phyloP scores from a whole-genome alignment of 2,113 vertebrate species.

The Lepisosteus osseus region DNA sequence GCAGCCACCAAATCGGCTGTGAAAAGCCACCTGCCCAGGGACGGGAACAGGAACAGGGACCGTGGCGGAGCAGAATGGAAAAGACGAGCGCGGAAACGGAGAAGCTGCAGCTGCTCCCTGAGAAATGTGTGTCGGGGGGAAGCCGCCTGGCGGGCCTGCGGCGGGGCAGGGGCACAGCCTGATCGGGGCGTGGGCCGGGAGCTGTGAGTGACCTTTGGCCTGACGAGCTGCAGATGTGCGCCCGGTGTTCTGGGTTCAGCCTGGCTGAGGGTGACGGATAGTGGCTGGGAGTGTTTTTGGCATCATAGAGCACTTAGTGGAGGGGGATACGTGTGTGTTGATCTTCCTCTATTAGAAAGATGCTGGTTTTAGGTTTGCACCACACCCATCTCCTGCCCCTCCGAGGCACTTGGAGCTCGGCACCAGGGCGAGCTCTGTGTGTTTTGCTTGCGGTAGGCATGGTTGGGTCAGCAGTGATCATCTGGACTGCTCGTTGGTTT shows the following conservation, averaged over 20 bases:
- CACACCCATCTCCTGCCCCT: not conserved
- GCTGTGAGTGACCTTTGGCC: slow-evolving; percentile 2
- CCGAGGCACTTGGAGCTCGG: not conserved
- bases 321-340: not conserved
- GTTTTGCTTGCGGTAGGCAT: no score
- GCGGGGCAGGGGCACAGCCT: no score
- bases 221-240: slow-evolving; percentile 16
- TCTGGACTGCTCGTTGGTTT: no score
- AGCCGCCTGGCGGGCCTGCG: no score
- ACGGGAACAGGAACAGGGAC: slow-evolving; percentile 4
- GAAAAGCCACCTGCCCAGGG: slow-evolving; percentile 5
- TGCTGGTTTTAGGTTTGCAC: not conserved
- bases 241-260: not conserved
- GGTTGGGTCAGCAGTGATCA: no score
- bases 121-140: no score
- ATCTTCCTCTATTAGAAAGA: not conserved
- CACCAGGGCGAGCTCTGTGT: no score
- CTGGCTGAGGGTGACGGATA: not conserved
- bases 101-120: no score
- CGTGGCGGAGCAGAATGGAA: no score
- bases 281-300: no score
- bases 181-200: not conserved
- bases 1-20: no score
- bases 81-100: not conserved
- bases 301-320: no score